phyloP scores from a whole-genome alignment of 2,797 vertebrate species.

The Astyanax mexicanus region DNA sequence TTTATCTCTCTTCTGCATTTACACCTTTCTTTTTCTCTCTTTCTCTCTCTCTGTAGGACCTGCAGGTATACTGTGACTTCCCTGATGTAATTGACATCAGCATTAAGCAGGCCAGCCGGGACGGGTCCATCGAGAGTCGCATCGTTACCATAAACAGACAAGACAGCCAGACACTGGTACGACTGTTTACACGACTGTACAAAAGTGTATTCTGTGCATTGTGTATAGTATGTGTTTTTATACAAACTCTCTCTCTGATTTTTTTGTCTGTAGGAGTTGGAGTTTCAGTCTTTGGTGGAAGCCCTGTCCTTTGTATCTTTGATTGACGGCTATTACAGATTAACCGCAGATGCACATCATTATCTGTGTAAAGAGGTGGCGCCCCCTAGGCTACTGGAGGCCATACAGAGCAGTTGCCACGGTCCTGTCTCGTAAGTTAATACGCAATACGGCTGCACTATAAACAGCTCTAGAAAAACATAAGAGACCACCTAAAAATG shows the following conservation, averaged over 20 bases:
- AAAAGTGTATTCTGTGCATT: neutral
- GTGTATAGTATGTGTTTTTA: neutral
- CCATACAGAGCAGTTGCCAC: constrained; percentile 93
- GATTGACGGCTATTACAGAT: constrained; percentile 95
- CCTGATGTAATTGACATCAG: constrained; percentile 94
- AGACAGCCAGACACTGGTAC: constrained; percentile 90
- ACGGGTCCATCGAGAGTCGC: constrained; percentile 89
- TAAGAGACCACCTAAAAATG: too few species aligned
- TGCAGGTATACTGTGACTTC: constrained; percentile 94
- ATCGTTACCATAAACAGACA: constrained; percentile 93
- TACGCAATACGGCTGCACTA: too few species aligned
- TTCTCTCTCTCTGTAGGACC: constrained; percentile 76
- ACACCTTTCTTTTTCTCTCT: neutral
- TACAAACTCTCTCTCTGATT: too few species aligned
- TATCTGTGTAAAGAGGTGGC: constrained; percentile 96
- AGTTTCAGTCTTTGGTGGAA: constrained; percentile 89
- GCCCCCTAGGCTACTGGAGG: constrained; percentile 89
- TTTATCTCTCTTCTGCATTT: too few species aligned
- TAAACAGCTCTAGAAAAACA: too few species aligned
- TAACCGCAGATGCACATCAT: constrained; percentile 92
- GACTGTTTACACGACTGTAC: too few species aligned
- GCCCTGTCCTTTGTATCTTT: constrained; percentile 94
- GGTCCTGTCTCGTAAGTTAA: constrained; percentile 93
- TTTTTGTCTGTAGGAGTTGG: constrained; percentile 81
- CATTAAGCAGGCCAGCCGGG: constrained; percentile 93